Evolutionary conservation across 2,797 vertebrate genomes (phyloP).

Genomic region (Hafferia zeledoni): DNA sequence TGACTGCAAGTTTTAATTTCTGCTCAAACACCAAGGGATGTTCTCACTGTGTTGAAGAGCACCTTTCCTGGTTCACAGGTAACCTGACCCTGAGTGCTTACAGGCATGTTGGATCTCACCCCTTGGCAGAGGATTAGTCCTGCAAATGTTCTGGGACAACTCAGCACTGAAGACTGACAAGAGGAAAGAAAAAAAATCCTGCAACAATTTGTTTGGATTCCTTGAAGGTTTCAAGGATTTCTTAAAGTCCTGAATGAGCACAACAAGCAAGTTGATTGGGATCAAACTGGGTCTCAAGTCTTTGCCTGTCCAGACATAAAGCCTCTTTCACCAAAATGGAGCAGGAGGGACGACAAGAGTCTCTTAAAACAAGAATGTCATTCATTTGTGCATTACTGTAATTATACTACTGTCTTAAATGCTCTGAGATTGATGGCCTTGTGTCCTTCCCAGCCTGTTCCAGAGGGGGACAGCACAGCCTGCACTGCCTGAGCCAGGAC

Average conservation of each 20-base stretch:
- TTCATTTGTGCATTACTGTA: background rate
- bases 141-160: background rate
- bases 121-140: background rate
- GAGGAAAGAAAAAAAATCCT: background rate
- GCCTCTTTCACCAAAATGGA: background rate
- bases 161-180: background rate
- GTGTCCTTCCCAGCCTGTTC: background rate
- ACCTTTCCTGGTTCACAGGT: constrained; percentile 19
- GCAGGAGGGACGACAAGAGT: background rate
- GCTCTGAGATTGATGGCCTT: background rate
- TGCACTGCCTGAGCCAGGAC: background rate
- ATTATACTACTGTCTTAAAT: background rate
- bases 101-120: background rate
- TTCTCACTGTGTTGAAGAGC: background rate
- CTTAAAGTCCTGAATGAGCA: background rate
- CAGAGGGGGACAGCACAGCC: background rate
- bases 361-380: background rate
- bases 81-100: background rate
- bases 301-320: background rate
- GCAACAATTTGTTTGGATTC: background rate
- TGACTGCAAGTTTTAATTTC: background rate
- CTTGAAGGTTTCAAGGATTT: background rate
- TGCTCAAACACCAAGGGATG: background rate
- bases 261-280: background rate
- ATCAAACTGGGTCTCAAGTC: background rate